Conservation (phyloP, 2,113 vertebrate species). For the Tetraodon nigroviridis region DNA sequence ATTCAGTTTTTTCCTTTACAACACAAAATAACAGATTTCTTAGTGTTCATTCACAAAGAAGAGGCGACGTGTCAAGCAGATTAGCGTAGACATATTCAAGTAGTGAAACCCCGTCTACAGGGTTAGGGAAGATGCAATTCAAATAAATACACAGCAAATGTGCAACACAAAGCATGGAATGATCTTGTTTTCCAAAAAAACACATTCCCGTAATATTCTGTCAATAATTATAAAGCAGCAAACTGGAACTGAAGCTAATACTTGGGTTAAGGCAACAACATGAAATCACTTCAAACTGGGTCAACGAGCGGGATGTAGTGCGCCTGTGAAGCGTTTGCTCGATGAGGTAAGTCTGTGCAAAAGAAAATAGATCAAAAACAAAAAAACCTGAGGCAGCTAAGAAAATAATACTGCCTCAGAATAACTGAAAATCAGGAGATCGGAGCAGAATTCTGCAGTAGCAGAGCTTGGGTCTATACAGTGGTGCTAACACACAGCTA, state of each 20-base stretch:
- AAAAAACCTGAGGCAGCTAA: not conserved
- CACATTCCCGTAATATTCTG: not conserved
- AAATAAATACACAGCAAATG: too few species aligned
- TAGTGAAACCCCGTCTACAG: too few species aligned
- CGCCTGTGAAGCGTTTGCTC: conserved; percentile 23
- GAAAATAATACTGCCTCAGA: not conserved
- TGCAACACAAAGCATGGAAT: too few species aligned
- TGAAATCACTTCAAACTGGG: too few species aligned
- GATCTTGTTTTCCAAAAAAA: too few species aligned
- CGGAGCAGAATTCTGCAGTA: not conserved
- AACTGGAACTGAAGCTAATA: conserved; percentile 40
- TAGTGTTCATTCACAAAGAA: too few species aligned
- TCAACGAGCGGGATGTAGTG: conserved; percentile 13
- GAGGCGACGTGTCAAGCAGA: too few species aligned
- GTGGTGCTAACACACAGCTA: conserved; percentile 48
- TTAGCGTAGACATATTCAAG: too few species aligned
- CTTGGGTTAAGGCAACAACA: conserved; percentile 71
- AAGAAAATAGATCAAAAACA: conserved; percentile 5
- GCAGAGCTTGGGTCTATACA: conserved; percentile 19
- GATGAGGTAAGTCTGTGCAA: conserved; percentile 47
- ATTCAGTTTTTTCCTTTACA: not conserved
- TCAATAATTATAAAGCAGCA: conserved; percentile 41
- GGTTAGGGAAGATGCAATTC: too few species aligned
- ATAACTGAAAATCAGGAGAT: not conserved
- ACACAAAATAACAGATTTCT: too few species aligned